These are phyloP conservation scores for Cephonodes hylas DNA, from an alignment of 2,888 invertebrate genomes.

Conservation along the genomic window DNA sequence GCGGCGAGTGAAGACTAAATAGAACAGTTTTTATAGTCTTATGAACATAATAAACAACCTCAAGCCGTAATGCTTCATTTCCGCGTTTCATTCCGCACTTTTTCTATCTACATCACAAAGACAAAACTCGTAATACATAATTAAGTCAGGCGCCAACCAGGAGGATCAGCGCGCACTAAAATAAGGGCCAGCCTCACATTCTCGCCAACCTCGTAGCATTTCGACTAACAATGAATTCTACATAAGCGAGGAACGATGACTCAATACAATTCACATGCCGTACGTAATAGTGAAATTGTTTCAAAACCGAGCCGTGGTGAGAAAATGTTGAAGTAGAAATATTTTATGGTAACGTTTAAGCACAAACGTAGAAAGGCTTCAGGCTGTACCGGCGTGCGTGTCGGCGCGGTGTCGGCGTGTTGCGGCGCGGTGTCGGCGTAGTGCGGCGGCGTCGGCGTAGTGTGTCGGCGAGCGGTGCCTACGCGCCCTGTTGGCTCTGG, in stretches of 20 bases:
- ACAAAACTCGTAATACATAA: background rate
- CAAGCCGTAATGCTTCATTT: conserved; percentile 18
- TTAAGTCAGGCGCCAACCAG: background rate
- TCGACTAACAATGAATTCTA: background rate
- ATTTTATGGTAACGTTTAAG: too few relatives aligned
- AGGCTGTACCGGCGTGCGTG: too few relatives aligned
- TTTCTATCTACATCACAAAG: background rate
- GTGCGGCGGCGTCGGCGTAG: conserved; percentile 37
- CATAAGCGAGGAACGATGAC: background rate
- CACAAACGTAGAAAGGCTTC: too few relatives aligned
- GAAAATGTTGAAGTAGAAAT: background rate
- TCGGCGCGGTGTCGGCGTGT: too few relatives aligned
- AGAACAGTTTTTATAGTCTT: conserved; percentile 28
- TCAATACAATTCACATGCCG: background rate
- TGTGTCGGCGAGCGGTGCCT: conserved; percentile 22
- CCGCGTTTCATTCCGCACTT: background rate
- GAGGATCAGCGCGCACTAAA: background rate
- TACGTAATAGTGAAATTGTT: too few relatives aligned
- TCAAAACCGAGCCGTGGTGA: background rate
- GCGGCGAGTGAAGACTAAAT: conserved; percentile 22
- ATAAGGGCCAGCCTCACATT: conserved; percentile 12
- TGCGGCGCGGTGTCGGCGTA: conserved; percentile 26
- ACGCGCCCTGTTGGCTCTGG: conserved; percentile 58
- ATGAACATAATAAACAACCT: conserved; percentile 26
- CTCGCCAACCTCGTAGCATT: background rate